These are phyloP conservation scores for Aythya fuligula DNA, from an alignment of 2,797 vertebrate genomes.

Conservation along the genomic window DNA sequence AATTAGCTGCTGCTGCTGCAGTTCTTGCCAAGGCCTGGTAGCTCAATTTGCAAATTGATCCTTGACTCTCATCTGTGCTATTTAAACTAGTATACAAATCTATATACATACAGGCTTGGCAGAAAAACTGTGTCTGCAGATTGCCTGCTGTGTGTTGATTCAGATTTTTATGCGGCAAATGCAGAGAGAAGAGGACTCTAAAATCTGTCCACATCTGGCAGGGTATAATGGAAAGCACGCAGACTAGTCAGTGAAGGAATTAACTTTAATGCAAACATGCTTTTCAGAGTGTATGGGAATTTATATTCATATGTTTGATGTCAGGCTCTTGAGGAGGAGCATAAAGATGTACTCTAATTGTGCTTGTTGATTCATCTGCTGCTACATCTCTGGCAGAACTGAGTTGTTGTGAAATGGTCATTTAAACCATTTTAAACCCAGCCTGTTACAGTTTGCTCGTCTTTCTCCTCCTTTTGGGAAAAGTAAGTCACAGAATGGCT, in stretches of 20 bases:
- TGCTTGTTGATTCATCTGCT: not conserved
- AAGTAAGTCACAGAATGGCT: not conserved
- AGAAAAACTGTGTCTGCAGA: constrained; percentile 11
- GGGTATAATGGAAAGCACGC: not conserved
- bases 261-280: not conserved
- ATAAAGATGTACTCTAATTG: not conserved
- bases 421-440: not conserved
- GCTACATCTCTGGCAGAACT: not conserved
- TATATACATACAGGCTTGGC: constrained; percentile 14
- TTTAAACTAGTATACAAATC: constrained; percentile 41
- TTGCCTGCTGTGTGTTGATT: not conserved
- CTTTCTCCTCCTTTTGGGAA: not conserved
- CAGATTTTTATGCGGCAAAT: not conserved
- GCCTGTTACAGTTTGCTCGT: not conserved
- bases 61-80: constrained; percentile 37
- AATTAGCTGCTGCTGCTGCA: constrained; percentile 64
- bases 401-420: not conserved
- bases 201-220: not conserved
- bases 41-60: constrained; percentile 68
- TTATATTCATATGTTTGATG: not conserved
- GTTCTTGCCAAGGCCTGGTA: constrained; percentile 56
- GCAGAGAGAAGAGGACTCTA: not conserved
- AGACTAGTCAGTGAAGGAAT: not conserved
- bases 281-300: not conserved
- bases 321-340: not conserved